These are phyloP conservation scores for Cotesia typhae DNA, from an alignment of 1,140 invertebrate genomes.

Conservation along the genomic window DNA sequence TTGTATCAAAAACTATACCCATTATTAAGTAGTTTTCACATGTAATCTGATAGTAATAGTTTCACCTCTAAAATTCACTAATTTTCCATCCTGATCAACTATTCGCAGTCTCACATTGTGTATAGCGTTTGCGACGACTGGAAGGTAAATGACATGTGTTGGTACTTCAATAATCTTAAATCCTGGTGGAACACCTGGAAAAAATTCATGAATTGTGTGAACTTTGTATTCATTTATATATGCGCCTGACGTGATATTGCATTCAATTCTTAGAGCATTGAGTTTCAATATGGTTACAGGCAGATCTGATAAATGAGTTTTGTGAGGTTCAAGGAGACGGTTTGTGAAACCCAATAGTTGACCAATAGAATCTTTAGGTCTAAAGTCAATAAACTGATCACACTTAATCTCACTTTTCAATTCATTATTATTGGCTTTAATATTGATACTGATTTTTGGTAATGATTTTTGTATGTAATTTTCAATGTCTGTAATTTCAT, in stretches of 20 bases:
- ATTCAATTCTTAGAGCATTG: neutral
- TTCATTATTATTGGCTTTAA: neutral
- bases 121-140: no score
- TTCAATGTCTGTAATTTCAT: slow-evolving; percentile 51
- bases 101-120: neutral
- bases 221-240: neutral
- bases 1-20: neutral
- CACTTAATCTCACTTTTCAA: neutral
- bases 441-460: neutral
- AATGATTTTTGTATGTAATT: slow-evolving; percentile 32
- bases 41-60: neutral
- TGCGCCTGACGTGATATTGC: neutral
- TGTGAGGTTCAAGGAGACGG: no score
- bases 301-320: no score
- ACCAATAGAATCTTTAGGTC: no score
- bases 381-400: no score
- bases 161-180: neutral
- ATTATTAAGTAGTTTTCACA: neutral
- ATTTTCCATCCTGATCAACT: neutral
- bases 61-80: neutral
- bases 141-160: neutral
- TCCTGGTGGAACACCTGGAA: neutral
- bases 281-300: neutral
- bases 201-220: neutral
- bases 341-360: no score